A percentile compares a stretch with the other conserved stretches of the same genome.
Conservation (phyloP, 2,888 invertebrate species). For the Drosophila kambysellisi region DNA sequence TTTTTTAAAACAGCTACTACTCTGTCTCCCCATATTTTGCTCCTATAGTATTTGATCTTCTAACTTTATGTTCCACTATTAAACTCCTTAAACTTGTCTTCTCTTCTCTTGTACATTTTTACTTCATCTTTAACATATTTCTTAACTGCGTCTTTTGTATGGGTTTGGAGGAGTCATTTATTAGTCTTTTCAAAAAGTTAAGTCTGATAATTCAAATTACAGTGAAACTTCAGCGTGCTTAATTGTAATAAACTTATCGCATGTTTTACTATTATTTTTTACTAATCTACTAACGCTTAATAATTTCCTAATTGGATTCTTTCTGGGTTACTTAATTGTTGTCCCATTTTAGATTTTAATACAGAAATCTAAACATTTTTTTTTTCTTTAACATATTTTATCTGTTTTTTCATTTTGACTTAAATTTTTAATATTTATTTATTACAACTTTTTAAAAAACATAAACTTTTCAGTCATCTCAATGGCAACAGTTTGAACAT, state of each 20-base stretch:
- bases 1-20: no score
- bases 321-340: background rate
- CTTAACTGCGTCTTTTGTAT: background rate
- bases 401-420: background rate
- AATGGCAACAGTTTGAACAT: background rate
- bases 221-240: background rate
- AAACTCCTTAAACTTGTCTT: no score
- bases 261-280: background rate
- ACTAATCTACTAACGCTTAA: background rate
- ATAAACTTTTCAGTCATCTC: background rate
- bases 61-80: no score
- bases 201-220: background rate
- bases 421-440: background rate
- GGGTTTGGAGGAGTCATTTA: background rate
- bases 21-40: no score
- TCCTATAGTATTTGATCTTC: no score
- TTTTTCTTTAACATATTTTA: background rate
- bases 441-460: background rate
- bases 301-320: background rate
- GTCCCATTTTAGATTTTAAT: background rate
- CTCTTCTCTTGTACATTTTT: no score
- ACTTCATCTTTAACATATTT: no score
- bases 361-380: background rate
- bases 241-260: no score
- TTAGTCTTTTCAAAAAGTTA: background rate